Evolutionary conservation across 2,113 vertebrate genomes (phyloP).

Genomic region (Malaclemys terrapin): DNA sequence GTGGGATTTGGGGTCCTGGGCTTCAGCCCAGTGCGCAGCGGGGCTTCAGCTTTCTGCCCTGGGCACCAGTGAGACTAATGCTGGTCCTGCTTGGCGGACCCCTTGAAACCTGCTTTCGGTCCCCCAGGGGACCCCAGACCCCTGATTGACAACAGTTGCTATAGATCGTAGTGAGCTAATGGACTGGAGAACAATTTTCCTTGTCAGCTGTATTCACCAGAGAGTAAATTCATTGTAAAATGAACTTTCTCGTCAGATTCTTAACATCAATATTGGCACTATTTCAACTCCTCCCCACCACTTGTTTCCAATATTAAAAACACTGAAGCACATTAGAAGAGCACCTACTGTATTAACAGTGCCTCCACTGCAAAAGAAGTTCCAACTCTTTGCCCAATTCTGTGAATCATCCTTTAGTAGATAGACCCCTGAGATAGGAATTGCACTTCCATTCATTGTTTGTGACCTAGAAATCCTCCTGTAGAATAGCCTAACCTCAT

Average conservation of each 20-base stretch:
- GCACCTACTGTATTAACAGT: not conserved
- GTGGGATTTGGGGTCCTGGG: too few relatives aligned
- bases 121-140: too few relatives aligned
- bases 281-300: not conserved
- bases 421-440: not conserved
- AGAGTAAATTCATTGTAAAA: not conserved
- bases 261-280: not conserved
- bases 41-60: too few relatives aligned
- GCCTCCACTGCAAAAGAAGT: not conserved
- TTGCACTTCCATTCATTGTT: not conserved
- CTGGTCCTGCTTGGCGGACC: too few relatives aligned
- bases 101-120: too few relatives aligned
- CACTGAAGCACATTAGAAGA: accelerated
- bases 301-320: not conserved
- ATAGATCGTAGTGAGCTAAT: not conserved
- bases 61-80: too few relatives aligned
- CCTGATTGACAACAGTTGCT: not conserved
- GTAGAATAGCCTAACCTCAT: not conserved
- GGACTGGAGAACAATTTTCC: not conserved
- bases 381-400: not conserved
- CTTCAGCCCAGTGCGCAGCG: too few relatives aligned
- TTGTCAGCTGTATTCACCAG: not conserved
- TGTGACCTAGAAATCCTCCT: not conserved
- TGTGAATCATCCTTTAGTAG: not conserved
- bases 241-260: not conserved